phyloP scores from a whole-genome alignment of 2,888 invertebrate species.

The Himalopsyche anomala region DNA sequence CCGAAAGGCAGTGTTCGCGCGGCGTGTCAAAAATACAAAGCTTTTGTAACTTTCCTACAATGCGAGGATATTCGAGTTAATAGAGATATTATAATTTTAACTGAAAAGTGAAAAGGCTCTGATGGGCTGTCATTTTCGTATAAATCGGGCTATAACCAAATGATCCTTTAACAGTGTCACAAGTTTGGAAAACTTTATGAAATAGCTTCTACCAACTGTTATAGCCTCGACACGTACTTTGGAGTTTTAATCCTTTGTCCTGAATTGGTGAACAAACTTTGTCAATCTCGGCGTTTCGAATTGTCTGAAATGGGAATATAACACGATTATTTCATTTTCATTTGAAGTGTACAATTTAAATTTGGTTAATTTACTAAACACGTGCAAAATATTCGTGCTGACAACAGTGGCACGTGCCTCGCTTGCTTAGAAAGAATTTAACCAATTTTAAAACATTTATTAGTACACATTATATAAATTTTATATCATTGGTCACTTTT shows the following conservation, averaged over 20 bases:
- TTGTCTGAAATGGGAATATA: background rate
- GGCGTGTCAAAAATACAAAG: constrained; percentile 27
- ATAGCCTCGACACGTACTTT: background rate
- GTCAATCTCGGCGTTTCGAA: background rate
- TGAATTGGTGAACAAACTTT: constrained; percentile 20
- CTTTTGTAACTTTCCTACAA: constrained; percentile 28
- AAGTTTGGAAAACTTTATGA: constrained; percentile 33
- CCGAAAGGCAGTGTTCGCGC: background rate
- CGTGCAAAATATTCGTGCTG: too few species aligned
- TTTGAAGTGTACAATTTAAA: background rate
- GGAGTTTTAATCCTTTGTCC: constrained; percentile 35
- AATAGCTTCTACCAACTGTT: background rate
- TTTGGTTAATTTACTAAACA: background rate
- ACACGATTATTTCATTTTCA: background rate
- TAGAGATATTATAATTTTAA: constrained; percentile 38
- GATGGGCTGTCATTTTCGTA: constrained; percentile 38
- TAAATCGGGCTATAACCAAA: constrained; percentile 32
- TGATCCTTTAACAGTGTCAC: constrained; percentile 35
- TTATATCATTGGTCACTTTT: too few species aligned
- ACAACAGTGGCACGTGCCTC: too few species aligned
- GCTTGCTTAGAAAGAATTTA: too few species aligned
- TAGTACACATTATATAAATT: too few species aligned
- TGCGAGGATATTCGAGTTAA: constrained; percentile 37
- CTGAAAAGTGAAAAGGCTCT: constrained; percentile 23
- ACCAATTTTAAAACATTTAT: too few species aligned